Evolutionary conservation across 2,888 invertebrate genomes (phyloP).

Genomic region (Drosophila differens): DNA sequence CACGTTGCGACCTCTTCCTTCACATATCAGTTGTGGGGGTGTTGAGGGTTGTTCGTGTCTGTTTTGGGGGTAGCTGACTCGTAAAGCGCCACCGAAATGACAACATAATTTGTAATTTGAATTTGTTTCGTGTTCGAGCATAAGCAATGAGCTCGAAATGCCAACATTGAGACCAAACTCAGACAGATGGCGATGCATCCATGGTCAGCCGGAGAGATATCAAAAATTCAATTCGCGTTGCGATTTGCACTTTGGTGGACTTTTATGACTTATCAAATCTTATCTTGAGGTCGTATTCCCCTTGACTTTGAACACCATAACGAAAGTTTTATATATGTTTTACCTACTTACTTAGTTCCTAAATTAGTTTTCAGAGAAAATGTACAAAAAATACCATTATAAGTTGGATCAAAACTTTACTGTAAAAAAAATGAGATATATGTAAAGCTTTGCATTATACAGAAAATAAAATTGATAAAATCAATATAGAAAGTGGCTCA

Average conservation of each 20-base stretch:
- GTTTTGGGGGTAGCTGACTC: slow-evolving; percentile 40
- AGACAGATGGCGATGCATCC: slow-evolving; percentile 17
- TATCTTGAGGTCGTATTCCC: background rate
- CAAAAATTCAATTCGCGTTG: slow-evolving; percentile 56
- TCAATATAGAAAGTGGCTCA: background rate
- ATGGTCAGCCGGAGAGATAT: slow-evolving; percentile 29
- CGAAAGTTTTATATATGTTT: background rate
- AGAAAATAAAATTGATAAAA: background rate
- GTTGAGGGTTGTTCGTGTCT: background rate
- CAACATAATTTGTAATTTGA: slow-evolving; percentile 82
- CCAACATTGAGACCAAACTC: slow-evolving; percentile 10
- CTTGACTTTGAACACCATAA: background rate
- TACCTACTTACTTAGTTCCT: background rate
- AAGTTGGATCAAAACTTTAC: background rate
- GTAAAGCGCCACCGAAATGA: slow-evolving; percentile 73
- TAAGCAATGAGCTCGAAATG: slow-evolving; percentile 71
- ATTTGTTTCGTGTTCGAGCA: slow-evolving; percentile 79
- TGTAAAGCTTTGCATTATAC: no score
- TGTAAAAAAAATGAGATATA: background rate
- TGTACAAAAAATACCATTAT: no score
- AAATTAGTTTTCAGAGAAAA: background rate
- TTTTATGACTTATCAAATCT: slow-evolving; percentile 38
- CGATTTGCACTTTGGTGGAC: slow-evolving; percentile 10
- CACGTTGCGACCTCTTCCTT: slow-evolving; percentile 25
- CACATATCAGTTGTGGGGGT: slow-evolving; percentile 4